A percentile compares a stretch with the other conserved stretches of the same genome.
Evolutionary conservation across 2,113 vertebrate species (phyloP).

Genomic region (Hydrolagus affinis): DNA sequence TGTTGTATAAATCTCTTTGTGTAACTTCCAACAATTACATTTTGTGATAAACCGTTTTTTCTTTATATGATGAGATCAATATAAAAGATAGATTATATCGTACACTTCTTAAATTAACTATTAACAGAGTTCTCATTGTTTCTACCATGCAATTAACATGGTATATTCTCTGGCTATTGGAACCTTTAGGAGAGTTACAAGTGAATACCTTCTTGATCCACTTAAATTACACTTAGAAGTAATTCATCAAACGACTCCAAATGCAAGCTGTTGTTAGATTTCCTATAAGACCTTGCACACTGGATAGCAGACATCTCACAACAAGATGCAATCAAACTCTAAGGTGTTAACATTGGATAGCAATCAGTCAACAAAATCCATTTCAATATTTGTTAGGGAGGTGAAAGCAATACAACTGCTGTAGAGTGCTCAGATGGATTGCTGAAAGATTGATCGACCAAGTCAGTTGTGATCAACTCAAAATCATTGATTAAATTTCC

Average conservation of each 20-base stretch:
- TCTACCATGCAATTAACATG: not conserved
- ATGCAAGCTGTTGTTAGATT: not conserved
- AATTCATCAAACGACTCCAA: not conserved
- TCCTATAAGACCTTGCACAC: not conserved
- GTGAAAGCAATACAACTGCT: not conserved
- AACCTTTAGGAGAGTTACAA: not conserved
- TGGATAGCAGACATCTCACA: not conserved
- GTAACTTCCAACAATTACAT: not conserved
- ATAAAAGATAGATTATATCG: not conserved
- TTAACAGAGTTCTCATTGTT: not conserved
- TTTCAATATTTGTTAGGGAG: constrained; percentile 19
- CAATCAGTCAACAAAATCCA: not conserved
- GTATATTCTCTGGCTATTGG: not conserved
- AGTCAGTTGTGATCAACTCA: not conserved
- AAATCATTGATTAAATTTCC: not conserved
- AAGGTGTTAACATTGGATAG: too few species aligned
- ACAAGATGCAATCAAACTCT: not conserved
- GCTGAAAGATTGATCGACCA: not conserved
- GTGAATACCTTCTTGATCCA: not conserved
- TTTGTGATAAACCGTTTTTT: not conserved
- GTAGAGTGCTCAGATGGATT: not conserved
- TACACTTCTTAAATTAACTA: not conserved
- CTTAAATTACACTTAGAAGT: not conserved
- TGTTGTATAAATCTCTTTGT: not conserved
- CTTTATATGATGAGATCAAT: not conserved